Evolutionary conservation across 1,140 invertebrate species (phyloP).

Genomic region (Paramacrobiotus metropolitanus): DNA sequence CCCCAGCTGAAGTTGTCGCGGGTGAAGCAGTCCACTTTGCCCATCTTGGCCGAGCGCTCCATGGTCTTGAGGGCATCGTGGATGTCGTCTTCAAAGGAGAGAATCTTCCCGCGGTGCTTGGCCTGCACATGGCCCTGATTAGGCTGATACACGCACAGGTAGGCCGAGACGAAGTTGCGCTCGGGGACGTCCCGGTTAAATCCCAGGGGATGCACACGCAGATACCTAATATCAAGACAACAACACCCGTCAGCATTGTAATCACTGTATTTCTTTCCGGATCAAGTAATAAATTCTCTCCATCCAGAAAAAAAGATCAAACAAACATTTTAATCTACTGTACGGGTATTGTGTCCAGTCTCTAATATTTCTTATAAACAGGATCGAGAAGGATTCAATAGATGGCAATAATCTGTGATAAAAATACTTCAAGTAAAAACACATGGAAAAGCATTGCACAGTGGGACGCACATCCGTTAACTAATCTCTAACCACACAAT

Average conservation of each 20-base stretch:
- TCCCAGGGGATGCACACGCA: neutral
- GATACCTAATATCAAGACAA: neutral
- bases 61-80: neutral
- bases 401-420: too few species aligned
- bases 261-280: neutral
- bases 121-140: neutral
- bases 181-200: slow-evolving; percentile 1
- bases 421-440: too few species aligned
- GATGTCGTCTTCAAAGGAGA: neutral
- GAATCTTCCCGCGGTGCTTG: slow-evolving; percentile 3
- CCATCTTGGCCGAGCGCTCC: slow-evolving; percentile 1
- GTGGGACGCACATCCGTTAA: too few species aligned
- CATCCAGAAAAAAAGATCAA: too few species aligned
- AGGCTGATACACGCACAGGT: slow-evolving; percentile 4
- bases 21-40: slow-evolving; percentile 2
- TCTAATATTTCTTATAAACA: too few species aligned
- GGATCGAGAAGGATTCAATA: too few species aligned
- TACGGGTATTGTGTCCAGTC: too few species aligned
- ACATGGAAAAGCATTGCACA: too few species aligned
- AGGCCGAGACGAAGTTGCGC: neutral
- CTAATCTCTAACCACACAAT: too few species aligned
- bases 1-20: slow-evolving; percentile 2
- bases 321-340: too few species aligned
- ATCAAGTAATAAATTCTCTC: neutral
- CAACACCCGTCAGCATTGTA: neutral